Conservation (phyloP, 2,888 invertebrate species). For the Lymantria dispar region DNA sequence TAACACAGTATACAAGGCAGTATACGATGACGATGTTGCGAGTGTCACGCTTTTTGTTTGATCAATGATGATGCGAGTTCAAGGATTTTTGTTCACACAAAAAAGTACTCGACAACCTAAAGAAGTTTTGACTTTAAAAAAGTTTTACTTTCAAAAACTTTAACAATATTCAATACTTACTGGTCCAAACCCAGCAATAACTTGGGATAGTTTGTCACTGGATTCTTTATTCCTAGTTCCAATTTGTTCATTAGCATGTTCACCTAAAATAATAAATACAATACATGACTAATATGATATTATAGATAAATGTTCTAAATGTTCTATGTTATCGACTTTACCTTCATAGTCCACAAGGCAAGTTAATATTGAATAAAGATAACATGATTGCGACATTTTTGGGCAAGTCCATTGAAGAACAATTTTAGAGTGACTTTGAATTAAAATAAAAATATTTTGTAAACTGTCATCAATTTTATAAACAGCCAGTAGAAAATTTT, state of each 20-base stretch:
- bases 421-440: neutral
- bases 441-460: neutral
- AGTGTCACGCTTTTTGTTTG: too few relatives aligned
- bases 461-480: neutral
- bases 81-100: too few relatives aligned
- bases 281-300: neutral
- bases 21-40: too few relatives aligned
- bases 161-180: constrained; percentile 45
- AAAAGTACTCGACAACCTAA: too few relatives aligned
- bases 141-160: too few relatives aligned
- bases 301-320: neutral
- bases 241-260: constrained; percentile 74
- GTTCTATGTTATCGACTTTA: neutral
- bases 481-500: neutral
- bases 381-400: constrained; percentile 42
- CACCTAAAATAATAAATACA: constrained; percentile 51
- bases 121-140: too few relatives aligned
- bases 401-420: too few relatives aligned
- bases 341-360: constrained; percentile 37
- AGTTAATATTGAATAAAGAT: constrained; percentile 47
- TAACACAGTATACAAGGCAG: too few relatives aligned
- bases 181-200: constrained; percentile 71
- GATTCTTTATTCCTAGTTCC: constrained; percentile 63
- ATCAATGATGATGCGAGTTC: too few relatives aligned
- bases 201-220: constrained; percentile 72